phyloP scores from a whole-genome alignment of 2,113 vertebrate species.

The Charina bottae region DNA sequence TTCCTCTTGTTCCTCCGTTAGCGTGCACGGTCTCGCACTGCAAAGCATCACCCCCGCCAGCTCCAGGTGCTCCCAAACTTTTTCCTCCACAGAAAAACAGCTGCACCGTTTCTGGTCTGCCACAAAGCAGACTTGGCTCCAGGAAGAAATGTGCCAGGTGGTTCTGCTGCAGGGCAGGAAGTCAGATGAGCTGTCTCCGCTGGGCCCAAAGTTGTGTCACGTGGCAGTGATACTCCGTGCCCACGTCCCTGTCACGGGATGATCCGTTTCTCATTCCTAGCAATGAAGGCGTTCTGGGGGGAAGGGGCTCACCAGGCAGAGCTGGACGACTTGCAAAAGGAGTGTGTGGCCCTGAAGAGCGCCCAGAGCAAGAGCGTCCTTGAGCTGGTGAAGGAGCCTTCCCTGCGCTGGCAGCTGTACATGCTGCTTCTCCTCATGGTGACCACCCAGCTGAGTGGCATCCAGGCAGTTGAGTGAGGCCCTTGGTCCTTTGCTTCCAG shows the following conservation, averaged over 20 bases:
- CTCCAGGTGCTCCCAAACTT: not conserved
- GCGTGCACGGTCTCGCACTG: not conserved
- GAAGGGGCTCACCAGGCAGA: conserved; percentile 73
- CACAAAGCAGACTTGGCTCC: not conserved
- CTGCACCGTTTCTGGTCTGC: not conserved
- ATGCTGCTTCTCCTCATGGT: conserved; percentile 64
- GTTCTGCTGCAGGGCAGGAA: not conserved
- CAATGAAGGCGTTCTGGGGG: conserved; percentile 82
- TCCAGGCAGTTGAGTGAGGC: conserved; percentile 83
- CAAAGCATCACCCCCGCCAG: not conserved
- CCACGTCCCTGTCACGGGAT: not conserved
- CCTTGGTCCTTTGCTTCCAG: no score
- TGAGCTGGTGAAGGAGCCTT: conserved; percentile 75
- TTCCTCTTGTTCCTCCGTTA: not conserved
- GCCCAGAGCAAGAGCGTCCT: conserved; percentile 71
- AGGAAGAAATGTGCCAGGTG: not conserved
- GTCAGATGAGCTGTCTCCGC: not conserved
- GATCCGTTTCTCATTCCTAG: conserved; percentile 62
- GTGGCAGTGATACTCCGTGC: not conserved
- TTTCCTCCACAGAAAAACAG: not conserved
- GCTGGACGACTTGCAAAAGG: conserved; percentile 82
- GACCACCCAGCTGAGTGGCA: conserved; percentile 82
- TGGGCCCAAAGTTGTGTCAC: not conserved
- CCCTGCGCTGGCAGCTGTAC: conserved; percentile 81
- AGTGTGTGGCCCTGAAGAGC: conserved; percentile 71